Percentiles rank a stretch among this genome's conserved stretches.
Evolutionary conservation across 1,140 invertebrate species (phyloP).

Genomic region (Grapholita molesta): DNA sequence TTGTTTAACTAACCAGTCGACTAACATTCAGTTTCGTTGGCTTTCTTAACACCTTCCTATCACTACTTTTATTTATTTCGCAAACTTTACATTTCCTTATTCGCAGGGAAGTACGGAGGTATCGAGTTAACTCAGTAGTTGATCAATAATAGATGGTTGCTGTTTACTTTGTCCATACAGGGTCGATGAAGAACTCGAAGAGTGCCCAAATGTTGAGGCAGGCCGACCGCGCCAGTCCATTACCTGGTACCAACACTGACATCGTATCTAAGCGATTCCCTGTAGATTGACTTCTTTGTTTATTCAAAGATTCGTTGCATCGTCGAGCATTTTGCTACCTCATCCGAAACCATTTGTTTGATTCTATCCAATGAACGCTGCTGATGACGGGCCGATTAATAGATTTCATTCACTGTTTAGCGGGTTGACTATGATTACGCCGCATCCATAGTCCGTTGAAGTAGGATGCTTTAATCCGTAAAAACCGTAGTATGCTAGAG

Average conservation of each 20-base stretch:
- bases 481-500: not conserved
- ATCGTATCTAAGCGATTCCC: constrained; percentile 61
- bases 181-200: constrained; percentile 77
- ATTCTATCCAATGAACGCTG: constrained; percentile 39
- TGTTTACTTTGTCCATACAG: constrained; percentile 74
- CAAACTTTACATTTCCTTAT: constrained; percentile 27
- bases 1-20: not conserved
- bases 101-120: constrained; percentile 7
- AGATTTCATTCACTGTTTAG: constrained; percentile 10
- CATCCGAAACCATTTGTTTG: constrained; percentile 30
- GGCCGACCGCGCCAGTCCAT: constrained; percentile 77
- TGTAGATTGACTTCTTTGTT: constrained; percentile 49
- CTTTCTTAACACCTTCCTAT: constrained; percentile 13
- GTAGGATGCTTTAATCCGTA: constrained; percentile 13
- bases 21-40: constrained; percentile 5
- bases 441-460: not conserved
- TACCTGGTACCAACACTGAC: constrained; percentile 70
- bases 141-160: constrained; percentile 53
- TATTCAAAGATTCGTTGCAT: constrained; percentile 42
- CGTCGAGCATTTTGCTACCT: constrained; percentile 38
- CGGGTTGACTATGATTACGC: not conserved
- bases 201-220: constrained; percentile 78
- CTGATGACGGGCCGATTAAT: constrained; percentile 43
- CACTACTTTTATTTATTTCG: constrained; percentile 27
- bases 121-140: constrained; percentile 33